Evolutionary conservation across 2,888 invertebrate species (phyloP).

Genomic region (Heteromyza rotundicornis): DNA sequence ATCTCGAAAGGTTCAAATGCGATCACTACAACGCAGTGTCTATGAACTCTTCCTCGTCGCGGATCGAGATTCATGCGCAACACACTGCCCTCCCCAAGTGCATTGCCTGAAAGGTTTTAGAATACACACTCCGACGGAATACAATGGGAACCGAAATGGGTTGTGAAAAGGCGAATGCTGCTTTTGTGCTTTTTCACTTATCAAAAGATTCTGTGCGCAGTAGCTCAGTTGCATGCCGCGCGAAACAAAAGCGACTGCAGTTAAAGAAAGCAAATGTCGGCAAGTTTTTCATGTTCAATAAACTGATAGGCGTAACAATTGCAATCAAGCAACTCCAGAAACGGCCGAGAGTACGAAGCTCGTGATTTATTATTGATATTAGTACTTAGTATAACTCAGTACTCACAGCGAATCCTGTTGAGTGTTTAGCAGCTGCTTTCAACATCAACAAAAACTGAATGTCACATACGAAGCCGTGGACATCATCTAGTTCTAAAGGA

Average conservation of each 20-base stretch:
- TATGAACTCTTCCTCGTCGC: conserved; percentile 7
- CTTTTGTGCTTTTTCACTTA: conserved; percentile 4
- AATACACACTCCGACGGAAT: not conserved
- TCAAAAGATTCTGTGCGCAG: conserved; percentile 10
- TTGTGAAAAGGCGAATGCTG: conserved; percentile 7
- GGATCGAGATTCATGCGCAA: not conserved
- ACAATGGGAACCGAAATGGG: conserved; percentile 13
- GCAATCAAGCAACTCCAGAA: not conserved
- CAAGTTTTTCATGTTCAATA: conserved; percentile 3
- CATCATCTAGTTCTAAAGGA: too few species aligned
- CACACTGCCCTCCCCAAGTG: too few species aligned
- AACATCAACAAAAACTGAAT: too few species aligned
- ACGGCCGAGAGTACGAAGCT: too few species aligned
- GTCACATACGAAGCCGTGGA: too few species aligned
- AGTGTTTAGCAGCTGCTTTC: too few species aligned
- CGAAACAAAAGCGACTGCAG: too few species aligned
- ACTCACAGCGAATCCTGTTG: too few species aligned
- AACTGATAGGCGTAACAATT: conserved; percentile 11
- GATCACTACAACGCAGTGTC: not conserved
- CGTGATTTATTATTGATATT: too few species aligned
- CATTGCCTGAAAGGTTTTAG: not conserved
- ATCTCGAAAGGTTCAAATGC: not conserved
- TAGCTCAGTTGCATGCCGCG: too few species aligned
- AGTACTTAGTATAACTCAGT: too few species aligned
- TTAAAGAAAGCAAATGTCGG: not conserved